phyloP scores from a whole-genome alignment of 2,113 vertebrate species.

The Echinops telfairi region DNA sequence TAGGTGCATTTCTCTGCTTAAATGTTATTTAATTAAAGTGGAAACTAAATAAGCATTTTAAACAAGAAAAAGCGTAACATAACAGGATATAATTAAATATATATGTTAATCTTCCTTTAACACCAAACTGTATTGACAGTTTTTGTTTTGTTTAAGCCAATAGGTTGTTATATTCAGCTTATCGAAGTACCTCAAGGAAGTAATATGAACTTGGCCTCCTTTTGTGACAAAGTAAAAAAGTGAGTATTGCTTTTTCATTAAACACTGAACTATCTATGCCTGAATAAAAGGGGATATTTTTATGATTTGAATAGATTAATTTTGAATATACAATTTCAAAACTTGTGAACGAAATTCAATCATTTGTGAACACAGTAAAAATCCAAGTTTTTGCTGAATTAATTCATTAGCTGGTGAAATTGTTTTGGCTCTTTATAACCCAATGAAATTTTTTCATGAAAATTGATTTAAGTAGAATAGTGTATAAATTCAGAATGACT shows the following conservation, averaged over 20 bases:
- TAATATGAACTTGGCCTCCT: slow-evolving; percentile 71
- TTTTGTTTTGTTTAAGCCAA: slow-evolving; percentile 75
- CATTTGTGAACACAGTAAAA: slow-evolving; percentile 9
- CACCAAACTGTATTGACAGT: background rate
- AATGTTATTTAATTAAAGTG: background rate
- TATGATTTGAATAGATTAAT: background rate
- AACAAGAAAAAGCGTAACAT: background rate
- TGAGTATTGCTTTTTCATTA: slow-evolving; percentile 77
- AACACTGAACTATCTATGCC: background rate
- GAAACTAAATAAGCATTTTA: background rate
- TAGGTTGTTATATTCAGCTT: slow-evolving; percentile 80
- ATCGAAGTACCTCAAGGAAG: slow-evolving; percentile 79
- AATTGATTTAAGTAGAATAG: background rate
- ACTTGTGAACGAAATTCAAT: background rate
- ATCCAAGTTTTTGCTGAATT: background rate
- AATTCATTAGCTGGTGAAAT: background rate
- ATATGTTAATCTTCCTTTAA: background rate
- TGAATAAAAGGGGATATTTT: background rate
- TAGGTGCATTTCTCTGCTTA: background rate
- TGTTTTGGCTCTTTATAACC: background rate
- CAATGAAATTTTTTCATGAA: background rate
- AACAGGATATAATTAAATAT: background rate
- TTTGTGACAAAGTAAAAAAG: slow-evolving; percentile 83
- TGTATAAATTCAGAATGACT: background rate
- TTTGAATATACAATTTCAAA: background rate